phyloP scores from a whole-genome alignment of 2,888 invertebrate species.

The Tromatobia lineatoria region DNA sequence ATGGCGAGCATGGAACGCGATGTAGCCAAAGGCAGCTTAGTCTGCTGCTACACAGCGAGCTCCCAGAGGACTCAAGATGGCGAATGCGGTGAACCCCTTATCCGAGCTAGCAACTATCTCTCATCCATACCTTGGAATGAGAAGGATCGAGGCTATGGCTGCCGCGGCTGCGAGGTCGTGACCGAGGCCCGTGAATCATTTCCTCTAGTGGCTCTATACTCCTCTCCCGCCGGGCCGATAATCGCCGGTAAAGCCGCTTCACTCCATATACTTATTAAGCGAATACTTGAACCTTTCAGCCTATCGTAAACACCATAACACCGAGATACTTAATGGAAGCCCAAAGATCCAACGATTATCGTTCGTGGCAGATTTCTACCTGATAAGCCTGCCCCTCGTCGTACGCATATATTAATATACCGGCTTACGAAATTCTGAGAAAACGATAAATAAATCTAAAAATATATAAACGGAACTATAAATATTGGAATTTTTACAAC shows the following conservation, averaged over 20 bases:
- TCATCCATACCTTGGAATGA: conserved; percentile 42
- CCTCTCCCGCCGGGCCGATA: conserved; percentile 54
- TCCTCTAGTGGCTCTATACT: conserved; percentile 57
- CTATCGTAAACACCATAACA: conserved; percentile 30
- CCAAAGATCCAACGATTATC: conserved; percentile 49
- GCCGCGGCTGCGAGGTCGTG: conserved; percentile 61
- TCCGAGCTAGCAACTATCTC: conserved; percentile 56
- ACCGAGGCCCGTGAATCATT: conserved; percentile 64
- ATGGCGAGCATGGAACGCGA: background rate
- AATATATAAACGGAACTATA: background rate
- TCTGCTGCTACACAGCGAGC: conserved; percentile 18
- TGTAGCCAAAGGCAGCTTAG: conserved; percentile 19
- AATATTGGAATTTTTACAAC: background rate
- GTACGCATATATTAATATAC: conserved; percentile 17
- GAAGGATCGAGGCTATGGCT: conserved; percentile 14
- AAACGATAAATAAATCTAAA: background rate
- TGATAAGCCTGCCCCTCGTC: conserved; percentile 53
- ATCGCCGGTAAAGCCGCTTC: conserved; percentile 59
- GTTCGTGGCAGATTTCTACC: conserved; percentile 42
- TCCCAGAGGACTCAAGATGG: conserved; percentile 67
- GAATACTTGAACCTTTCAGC: conserved; percentile 49
- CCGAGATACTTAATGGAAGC: conserved; percentile 53
- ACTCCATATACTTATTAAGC: conserved; percentile 52
- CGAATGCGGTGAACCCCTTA: conserved; percentile 66
- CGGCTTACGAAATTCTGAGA: background rate